Conservation (phyloP, 53 echinoderm and acorn worm species). For the Astropecten irregularis region DNA sequence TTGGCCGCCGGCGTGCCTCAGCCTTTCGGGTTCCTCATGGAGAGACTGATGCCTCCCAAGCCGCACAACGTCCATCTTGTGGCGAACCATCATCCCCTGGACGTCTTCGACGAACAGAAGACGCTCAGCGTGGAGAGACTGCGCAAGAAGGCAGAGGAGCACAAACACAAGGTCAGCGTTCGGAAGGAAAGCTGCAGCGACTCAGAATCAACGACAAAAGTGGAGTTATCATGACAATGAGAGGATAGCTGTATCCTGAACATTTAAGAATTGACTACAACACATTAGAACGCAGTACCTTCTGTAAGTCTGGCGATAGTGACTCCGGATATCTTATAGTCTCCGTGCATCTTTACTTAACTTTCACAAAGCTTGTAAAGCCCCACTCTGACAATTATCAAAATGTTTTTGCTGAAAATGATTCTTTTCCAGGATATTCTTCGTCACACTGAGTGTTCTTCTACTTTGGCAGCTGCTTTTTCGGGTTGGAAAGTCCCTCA, state of each 20-base stretch:
- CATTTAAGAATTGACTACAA: background rate
- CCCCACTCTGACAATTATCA: too few relatives aligned
- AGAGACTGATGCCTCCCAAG: conserved; percentile 46
- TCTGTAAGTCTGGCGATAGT: too few relatives aligned
- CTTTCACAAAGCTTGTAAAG: too few relatives aligned
- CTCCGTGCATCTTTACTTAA: too few relatives aligned
- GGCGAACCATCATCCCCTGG: conserved; percentile 32
- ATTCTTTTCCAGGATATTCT: too few relatives aligned
- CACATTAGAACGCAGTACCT: background rate
- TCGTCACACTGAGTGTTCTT: too few relatives aligned
- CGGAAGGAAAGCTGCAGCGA: conserved; percentile 36
- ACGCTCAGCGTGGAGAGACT: conserved; percentile 88
- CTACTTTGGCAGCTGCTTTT: too few relatives aligned
- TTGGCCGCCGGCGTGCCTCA: conserved; percentile 38
- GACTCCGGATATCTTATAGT: too few relatives aligned
- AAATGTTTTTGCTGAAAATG: too few relatives aligned
- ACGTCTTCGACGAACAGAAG: conserved; percentile 73
- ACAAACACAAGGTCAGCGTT: conserved; percentile 60
- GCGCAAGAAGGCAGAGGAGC: conserved; percentile 83
- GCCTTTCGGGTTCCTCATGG: conserved; percentile 56
- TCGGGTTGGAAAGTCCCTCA: too few relatives aligned
- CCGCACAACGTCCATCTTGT: conserved; percentile 47
- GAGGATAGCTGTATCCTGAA: background rate
- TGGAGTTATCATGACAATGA: conserved; percentile 27
- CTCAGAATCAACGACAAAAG: conserved; percentile 20